phyloP scores from a whole-genome alignment of 2,113 vertebrate species.

The Chlorocebus sabaeus region DNA sequence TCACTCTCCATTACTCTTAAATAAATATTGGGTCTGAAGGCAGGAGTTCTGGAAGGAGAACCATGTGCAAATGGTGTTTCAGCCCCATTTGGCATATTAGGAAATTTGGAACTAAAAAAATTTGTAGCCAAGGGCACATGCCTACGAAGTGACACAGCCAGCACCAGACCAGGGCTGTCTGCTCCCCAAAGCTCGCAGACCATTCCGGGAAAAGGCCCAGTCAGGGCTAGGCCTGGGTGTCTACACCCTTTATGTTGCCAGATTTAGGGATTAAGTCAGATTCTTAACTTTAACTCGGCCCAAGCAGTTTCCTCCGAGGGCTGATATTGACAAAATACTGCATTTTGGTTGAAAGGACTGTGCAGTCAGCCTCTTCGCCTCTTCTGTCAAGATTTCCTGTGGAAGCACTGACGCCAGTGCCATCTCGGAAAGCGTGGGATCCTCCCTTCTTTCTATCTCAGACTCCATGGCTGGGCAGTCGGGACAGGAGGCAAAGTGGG shows the following conservation, averaged over 20 bases:
- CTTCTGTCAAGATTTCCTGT: neutral
- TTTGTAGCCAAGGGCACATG: neutral
- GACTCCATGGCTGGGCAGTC: neutral
- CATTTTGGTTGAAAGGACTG: neutral
- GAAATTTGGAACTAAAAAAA: neutral
- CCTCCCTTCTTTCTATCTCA: neutral
- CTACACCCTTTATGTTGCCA: neutral
- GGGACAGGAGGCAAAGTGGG: neutral
- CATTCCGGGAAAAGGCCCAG: neutral
- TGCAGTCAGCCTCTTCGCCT: neutral
- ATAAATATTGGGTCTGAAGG: neutral
- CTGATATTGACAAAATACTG: neutral
- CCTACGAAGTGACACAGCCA: neutral
- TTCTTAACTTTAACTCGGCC: neutral
- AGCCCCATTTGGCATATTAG: too few relatives aligned
- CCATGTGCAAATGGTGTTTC: neutral
- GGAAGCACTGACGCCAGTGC: neutral
- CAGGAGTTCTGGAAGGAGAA: neutral
- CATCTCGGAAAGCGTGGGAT: neutral
- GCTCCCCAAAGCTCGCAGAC: accelerated
- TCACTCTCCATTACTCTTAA: neutral
- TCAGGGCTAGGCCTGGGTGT: neutral
- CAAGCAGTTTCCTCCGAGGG: neutral
- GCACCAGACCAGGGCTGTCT: neutral
- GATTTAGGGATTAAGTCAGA: neutral